Conservation (phyloP, 2,113 vertebrate genomes). For the Clinocottus analis region DNA sequence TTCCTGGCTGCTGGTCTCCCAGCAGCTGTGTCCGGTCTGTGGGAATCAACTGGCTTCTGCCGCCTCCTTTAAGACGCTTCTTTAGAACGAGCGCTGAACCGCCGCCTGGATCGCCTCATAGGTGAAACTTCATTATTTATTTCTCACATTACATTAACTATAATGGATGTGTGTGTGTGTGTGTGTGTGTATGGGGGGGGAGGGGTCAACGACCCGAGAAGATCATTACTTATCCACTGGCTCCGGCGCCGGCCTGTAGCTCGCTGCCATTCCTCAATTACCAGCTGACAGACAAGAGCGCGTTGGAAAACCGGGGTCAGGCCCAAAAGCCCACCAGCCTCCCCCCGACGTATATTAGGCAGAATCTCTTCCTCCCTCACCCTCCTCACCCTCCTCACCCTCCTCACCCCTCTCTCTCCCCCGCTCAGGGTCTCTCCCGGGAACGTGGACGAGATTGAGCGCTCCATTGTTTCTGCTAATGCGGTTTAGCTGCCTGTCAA, state of each 20-base stretch:
- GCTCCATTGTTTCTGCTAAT: slow-evolving; percentile 79
- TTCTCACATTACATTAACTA: slow-evolving; percentile 63
- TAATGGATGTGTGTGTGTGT: no score
- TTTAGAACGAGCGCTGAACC: slow-evolving; percentile 46
- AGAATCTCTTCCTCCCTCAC: slow-evolving; percentile 62
- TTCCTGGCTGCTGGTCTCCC: no score
- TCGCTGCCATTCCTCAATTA: slow-evolving; percentile 72
- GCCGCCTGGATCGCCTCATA: slow-evolving; percentile 26
- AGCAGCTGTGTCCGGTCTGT: slow-evolving; percentile 42
- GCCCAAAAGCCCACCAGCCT: slow-evolving; percentile 44
- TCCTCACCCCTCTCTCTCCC: no score
- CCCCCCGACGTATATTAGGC: slow-evolving; percentile 57
- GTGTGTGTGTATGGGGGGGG: no score
- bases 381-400: slow-evolving; percentile 49
- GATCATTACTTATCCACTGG: slow-evolving; percentile 68
- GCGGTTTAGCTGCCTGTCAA: slow-evolving; percentile 76
- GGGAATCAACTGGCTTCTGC: slow-evolving; percentile 31
- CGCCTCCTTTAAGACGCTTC: slow-evolving; percentile 55
- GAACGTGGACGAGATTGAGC: slow-evolving; percentile 72
- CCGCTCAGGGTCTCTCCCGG: slow-evolving; percentile 56
- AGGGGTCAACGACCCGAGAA: slow-evolving; percentile 65
- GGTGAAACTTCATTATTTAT: slow-evolving; percentile 63
- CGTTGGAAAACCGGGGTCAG: slow-evolving; percentile 61
- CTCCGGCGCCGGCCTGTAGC: slow-evolving; percentile 39
- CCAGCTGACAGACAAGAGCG: slow-evolving; percentile 62